Evolutionary conservation across 1,140 invertebrate species (phyloP), one percentile per base, ranked within the genome.

Genomic region (Saccostrea glomerata): DNA sequence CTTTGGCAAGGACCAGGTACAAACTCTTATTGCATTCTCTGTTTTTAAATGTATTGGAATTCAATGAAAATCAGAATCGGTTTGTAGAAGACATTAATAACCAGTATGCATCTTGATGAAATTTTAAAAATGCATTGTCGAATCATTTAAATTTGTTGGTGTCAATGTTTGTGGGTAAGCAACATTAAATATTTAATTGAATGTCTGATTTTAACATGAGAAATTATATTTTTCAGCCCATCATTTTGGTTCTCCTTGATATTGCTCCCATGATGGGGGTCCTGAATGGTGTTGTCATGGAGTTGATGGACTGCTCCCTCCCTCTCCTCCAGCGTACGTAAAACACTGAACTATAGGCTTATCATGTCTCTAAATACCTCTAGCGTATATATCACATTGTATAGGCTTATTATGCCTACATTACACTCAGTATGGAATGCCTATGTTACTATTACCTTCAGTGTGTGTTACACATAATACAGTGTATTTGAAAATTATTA

Each of bases 221-320:
- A 7, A 47, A 47, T 9, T 47, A 7, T 7, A 7, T 47, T 55
- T 56, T 84, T 55, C 40, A 96, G 94, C 97, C 98, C 0, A 95
- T 99, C 9, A 97, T 97, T 93, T 96, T 99, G 17, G 97, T 98
- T 93, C 96, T 99, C 83, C 95, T 99, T 87, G 99, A 99, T 96
- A 99, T 99, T 94, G 96, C 97, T 73, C 97, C 97, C 12, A 99
- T 99, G 98, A 97, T 99, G 97, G 97, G 96, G 36, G 98, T 99
- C 23, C 96, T 99, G 6, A 96, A 98, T 94, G 99, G 99, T 90
- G 98, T 99, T 84, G 98, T 98, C 9, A 99, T 99, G 98, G 99
- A 99, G 96, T 95, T 99, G 36, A 96, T 97, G 83, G 99, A 99
- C 95, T 99, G 99, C 95, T 98, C 99, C 54, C 96, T 99, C 91